These are phyloP conservation scores for Eulemur rufifrons DNA, from an alignment of 2,113 vertebrate species.

Conservation along the genomic window DNA sequence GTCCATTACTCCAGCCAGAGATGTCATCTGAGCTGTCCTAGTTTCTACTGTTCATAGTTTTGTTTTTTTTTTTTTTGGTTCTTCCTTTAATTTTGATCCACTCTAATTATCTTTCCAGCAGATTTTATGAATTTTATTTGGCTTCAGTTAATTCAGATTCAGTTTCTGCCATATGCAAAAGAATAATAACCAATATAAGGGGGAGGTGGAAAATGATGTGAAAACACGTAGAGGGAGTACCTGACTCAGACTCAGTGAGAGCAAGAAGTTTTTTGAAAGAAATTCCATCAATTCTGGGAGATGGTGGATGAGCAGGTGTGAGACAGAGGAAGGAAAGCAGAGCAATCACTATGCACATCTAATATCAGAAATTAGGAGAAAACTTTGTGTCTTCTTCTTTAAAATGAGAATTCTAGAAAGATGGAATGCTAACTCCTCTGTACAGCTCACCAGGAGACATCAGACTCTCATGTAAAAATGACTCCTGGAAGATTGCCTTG, in stretches of 20 bases:
- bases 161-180: slow-evolving; percentile 1
- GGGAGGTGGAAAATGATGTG: background rate
- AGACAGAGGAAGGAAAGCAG: background rate
- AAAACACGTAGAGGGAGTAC: background rate
- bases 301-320: too few relatives aligned
- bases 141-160: background rate
- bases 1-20: background rate
- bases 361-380: background rate
- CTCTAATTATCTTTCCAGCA: background rate
- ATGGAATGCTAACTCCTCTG: background rate
- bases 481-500: background rate
- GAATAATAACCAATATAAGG: background rate
- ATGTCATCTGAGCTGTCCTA: background rate
- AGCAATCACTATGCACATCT: background rate
- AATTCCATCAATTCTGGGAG: background rate
- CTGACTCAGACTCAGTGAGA: background rate
- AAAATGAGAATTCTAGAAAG: background rate
- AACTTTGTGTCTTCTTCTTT: background rate
- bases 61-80: background rate
- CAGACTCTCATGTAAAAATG: background rate
- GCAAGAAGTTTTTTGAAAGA: background rate
- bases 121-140: slow-evolving; percentile 34
- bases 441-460: background rate
- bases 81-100: slow-evolving; percentile 5
- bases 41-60: background rate